Conservation (phyloP, 2,113 vertebrate genomes). For the Conger conger region DNA sequence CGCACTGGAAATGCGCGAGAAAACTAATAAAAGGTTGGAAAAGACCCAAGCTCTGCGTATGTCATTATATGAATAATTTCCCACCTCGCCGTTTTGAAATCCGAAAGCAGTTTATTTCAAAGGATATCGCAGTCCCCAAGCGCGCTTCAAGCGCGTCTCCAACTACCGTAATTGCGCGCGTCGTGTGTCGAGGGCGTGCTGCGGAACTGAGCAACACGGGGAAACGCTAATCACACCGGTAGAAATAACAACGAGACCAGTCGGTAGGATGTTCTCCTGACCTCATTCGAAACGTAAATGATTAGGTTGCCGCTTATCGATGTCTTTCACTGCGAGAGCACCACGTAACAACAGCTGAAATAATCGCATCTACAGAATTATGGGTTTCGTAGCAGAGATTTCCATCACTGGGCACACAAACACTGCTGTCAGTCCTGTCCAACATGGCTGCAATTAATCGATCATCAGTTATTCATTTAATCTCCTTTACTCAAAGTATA, state of each 20-base stretch:
- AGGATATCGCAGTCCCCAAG: conserved; percentile 28
- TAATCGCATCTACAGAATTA: too few relatives aligned
- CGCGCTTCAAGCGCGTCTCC: not conserved
- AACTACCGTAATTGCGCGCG: not conserved
- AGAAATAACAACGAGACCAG: not conserved
- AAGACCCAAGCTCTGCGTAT: conserved; percentile 25
- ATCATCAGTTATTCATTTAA: too few relatives aligned
- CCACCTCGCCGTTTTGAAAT: conserved; percentile 43
- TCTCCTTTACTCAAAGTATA: not conserved
- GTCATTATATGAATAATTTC: not conserved
- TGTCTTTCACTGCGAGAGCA: too few relatives aligned
- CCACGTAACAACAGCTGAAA: too few relatives aligned
- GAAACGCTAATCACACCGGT: not conserved
- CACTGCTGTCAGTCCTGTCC: too few relatives aligned
- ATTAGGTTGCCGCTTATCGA: too few relatives aligned
- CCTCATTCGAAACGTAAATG: not conserved
- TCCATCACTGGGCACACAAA: too few relatives aligned
- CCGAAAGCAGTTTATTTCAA: conserved; percentile 41
- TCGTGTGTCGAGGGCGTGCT: not conserved
- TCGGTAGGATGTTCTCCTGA: not conserved
- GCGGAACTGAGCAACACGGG: not conserved
- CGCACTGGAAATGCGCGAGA: not conserved
- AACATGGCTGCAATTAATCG: too few relatives aligned
- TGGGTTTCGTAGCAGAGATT: too few relatives aligned
- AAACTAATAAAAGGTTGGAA: not conserved